Conservation (phyloP, 1,140 invertebrate genomes). For the Euschistus heros region DNA sequence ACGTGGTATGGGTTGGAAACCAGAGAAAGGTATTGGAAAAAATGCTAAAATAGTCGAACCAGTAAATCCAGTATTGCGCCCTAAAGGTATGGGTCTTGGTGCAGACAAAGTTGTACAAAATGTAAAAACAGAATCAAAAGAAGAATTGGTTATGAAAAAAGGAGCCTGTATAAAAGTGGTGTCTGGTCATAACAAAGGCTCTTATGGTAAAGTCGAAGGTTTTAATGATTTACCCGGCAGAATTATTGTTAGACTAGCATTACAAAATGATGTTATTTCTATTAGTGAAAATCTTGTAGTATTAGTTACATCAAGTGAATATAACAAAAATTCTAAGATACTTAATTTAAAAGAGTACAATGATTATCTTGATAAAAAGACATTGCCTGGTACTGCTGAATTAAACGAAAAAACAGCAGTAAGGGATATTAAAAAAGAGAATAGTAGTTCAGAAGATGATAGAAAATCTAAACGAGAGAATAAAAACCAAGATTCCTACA, state of each 20-base stretch:
- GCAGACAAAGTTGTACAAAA: slow-evolving; percentile 57
- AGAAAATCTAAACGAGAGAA: no score
- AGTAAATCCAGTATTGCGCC: slow-evolving; percentile 52
- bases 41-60: slow-evolving; percentile 37
- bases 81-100: slow-evolving; percentile 85
- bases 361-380: slow-evolving; percentile 27
- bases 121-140: slow-evolving; percentile 39
- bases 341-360: slow-evolving; percentile 32
- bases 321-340: slow-evolving; percentile 61
- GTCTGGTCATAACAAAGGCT: slow-evolving; percentile 57
- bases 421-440: no score
- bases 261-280: slow-evolving; percentile 55
- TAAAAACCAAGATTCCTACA: no score
- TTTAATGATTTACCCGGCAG: slow-evolving; percentile 76
- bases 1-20: slow-evolving; percentile 88
- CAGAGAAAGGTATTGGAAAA: slow-evolving; percentile 56
- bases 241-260: slow-evolving; percentile 64
- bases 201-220: slow-evolving; percentile 72
- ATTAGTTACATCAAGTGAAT: slow-evolving; percentile 67
- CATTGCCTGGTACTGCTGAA: no score
- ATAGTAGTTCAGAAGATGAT: no score
- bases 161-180: slow-evolving; percentile 60
- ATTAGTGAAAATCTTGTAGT: slow-evolving; percentile 67
- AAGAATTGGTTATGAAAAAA: slow-evolving; percentile 51
- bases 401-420: no score